A percentile compares a stretch with the other conserved stretches of the same genome.
These are phyloP conservation scores for Hedya salicella DNA, from an alignment of 2,888 invertebrate species.

Conservation along the genomic window DNA sequence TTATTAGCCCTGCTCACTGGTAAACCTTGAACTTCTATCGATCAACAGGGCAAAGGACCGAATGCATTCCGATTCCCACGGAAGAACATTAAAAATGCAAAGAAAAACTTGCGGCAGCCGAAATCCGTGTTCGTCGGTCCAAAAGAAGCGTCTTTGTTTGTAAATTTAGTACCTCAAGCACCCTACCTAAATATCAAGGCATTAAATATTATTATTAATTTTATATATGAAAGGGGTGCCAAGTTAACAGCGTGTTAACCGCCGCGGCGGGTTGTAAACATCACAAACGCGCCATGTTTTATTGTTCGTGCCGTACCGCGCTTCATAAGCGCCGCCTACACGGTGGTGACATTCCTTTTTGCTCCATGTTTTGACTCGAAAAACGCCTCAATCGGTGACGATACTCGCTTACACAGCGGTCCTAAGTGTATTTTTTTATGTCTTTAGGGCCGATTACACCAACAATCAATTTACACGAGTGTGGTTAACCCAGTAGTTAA, in stretches of 20 bases:
- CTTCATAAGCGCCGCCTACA: constrained; percentile 50
- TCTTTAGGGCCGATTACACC: too few species aligned
- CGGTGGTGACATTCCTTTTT: constrained; percentile 43
- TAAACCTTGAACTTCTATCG: constrained; percentile 13
- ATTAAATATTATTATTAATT: constrained; percentile 58
- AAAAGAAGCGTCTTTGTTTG: background rate
- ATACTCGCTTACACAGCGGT: constrained; percentile 34
- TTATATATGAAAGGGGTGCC: constrained; percentile 63
- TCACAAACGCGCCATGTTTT: constrained; percentile 46
- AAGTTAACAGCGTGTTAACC: constrained; percentile 61
- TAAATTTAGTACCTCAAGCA: constrained; percentile 21
- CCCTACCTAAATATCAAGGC: constrained; percentile 17
- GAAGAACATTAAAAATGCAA: constrained; percentile 13
- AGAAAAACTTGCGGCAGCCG: background rate
- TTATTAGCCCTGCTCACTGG: constrained; percentile 24
- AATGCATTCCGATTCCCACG: constrained; percentile 18
- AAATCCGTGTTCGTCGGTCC: background rate
- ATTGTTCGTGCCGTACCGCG: constrained; percentile 48
- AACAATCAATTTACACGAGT: too few species aligned
- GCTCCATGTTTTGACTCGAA: constrained; percentile 23
- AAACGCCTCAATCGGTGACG: constrained; percentile 40
- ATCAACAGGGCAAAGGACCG: constrained; percentile 9
- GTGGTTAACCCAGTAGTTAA: too few species aligned
- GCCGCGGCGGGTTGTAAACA: constrained; percentile 53
- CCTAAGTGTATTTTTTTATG: constrained; percentile 3